Evolutionary conservation across 1,140 invertebrate genomes (phyloP).

Genomic region (Procambarus clarkii): DNA sequence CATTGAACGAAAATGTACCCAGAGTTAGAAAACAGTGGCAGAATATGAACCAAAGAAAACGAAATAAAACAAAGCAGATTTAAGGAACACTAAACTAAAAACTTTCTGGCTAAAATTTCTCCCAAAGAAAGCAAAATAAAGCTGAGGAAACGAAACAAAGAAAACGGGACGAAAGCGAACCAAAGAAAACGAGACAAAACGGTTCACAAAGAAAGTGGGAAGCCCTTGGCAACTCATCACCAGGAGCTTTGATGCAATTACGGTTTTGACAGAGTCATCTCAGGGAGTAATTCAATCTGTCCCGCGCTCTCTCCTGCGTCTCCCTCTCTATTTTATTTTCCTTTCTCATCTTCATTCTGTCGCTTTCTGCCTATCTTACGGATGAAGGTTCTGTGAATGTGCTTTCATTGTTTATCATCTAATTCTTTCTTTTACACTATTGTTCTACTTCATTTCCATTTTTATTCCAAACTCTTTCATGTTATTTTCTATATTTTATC

Average conservation of each 20-base stretch:
- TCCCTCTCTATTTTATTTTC: not conserved
- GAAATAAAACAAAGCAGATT: no score
- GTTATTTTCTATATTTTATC: not conserved
- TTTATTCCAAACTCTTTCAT: not conserved
- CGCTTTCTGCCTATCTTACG: not conserved
- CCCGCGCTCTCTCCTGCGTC: not conserved
- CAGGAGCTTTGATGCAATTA: conserved; percentile 62
- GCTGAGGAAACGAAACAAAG: not conserved
- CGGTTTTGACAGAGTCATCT: conserved; percentile 58
- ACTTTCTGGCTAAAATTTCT: no score
- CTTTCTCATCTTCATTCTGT: not conserved
- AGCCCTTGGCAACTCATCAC: conserved; percentile 57
- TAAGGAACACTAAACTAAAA: no score
- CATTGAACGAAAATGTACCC: no score
- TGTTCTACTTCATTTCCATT: not conserved
- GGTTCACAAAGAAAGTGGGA: not conserved
- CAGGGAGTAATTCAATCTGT: conserved; percentile 56
- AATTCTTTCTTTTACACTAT: no score
- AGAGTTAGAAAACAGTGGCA: no score
- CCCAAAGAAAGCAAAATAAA: not conserved
- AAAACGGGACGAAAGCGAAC: not conserved
- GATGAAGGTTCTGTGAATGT: no score
- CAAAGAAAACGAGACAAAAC: not conserved
- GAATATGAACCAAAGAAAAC: no score
- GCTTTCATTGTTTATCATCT: no score